A percentile compares a stretch with the other conserved stretches of the same genome.
Evolutionary conservation across 1,140 invertebrate species (phyloP).

Genomic region (Sitophilus oryzae): DNA sequence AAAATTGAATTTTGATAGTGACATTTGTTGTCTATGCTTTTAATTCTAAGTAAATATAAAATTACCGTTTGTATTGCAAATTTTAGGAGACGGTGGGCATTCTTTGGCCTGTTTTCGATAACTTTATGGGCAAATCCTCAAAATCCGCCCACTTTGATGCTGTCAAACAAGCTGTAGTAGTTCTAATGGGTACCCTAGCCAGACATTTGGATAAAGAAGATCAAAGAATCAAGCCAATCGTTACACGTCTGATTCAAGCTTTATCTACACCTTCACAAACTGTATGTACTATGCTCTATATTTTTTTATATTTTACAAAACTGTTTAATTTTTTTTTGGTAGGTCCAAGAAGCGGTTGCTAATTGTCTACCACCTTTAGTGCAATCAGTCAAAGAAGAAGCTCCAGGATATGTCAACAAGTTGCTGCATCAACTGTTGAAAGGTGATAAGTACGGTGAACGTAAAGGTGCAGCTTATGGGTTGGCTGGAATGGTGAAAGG

Average conservation of each 20-base stretch:
- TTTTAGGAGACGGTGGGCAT: conserved; percentile 58
- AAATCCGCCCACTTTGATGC: conserved; percentile 87
- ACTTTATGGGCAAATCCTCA: conserved; percentile 84
- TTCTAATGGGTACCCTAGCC: conserved; percentile 94
- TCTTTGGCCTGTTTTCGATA: conserved; percentile 82
- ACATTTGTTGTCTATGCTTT: conserved; percentile 1
- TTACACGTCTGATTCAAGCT: conserved; percentile 82
- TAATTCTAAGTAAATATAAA: conserved; percentile 4
- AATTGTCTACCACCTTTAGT: conserved; percentile 93
- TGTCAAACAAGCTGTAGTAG: conserved; percentile 90
- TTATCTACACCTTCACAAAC: conserved; percentile 94
- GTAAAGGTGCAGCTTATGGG: conserved; percentile 86
- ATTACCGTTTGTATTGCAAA: conserved; percentile 3
- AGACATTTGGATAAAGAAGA: conserved; percentile 90
- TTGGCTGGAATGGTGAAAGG: conserved; percentile 90
- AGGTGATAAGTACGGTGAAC: conserved; percentile 94
- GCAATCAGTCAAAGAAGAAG: conserved; percentile 84
- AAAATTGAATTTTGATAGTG: background rate
- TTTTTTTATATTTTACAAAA: background rate
- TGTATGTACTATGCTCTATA: conserved; percentile 48
- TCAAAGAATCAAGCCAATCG: conserved; percentile 83
- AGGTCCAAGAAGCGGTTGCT: conserved; percentile 97
- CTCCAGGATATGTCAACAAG: conserved; percentile 80
- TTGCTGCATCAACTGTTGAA: conserved; percentile 83
- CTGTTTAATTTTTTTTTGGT: conserved; percentile 17